Evolutionary conservation across 2,888 invertebrate species (phyloP).

Genomic region (Rhingia campestris): DNA sequence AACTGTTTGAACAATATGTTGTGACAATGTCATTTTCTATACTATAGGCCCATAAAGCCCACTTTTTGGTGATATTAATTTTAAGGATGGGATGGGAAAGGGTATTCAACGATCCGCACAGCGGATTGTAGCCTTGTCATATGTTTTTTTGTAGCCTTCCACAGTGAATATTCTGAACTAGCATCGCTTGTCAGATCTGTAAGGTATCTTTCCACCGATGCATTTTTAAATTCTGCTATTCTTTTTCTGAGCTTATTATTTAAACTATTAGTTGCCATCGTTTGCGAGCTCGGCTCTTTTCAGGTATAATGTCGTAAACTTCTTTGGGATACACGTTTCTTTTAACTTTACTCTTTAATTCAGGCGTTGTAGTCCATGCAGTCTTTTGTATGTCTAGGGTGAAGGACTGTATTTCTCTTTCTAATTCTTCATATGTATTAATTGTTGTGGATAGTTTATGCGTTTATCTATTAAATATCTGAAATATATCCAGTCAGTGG

Average conservation of each 20-base stretch:
- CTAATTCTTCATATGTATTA: background rate
- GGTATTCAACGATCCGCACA: too few species aligned
- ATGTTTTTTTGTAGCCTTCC: background rate
- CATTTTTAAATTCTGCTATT: too few species aligned
- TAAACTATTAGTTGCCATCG: too few species aligned
- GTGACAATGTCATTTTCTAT: too few species aligned
- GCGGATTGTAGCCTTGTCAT: too few species aligned
- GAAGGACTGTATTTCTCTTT: background rate
- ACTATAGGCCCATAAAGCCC: too few species aligned
- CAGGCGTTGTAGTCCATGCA: background rate
- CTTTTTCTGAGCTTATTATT: too few species aligned
- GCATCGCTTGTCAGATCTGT: background rate
- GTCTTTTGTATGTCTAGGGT: background rate
- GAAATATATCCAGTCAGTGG: background rate
- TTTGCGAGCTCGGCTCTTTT: background rate
- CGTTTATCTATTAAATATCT: too few species aligned
- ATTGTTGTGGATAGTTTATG: slow-evolving; percentile 1
- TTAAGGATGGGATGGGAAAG: too few species aligned
- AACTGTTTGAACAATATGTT: too few species aligned
- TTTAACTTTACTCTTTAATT: background rate
- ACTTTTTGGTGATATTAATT: too few species aligned
- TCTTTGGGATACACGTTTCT: background rate
- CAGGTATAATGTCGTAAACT: background rate
- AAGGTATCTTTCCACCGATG: background rate
- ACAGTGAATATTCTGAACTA: background rate